Conservation (phyloP, 2,113 vertebrate genomes). For the Coreoperca whiteheadi region DNA sequence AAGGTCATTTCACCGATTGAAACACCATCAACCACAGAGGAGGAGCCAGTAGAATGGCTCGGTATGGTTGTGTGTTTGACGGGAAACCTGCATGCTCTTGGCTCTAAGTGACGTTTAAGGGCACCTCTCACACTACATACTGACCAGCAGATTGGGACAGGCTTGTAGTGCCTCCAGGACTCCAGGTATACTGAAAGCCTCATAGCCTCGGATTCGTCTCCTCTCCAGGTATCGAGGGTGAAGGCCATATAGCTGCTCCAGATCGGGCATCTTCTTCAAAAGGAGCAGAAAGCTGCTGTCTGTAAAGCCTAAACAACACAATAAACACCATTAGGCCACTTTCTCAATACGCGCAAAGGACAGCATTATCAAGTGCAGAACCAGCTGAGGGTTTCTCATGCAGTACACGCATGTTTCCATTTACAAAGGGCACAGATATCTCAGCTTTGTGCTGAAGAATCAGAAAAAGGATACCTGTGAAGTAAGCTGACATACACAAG, state of each 20-base stretch:
- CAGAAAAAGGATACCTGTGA: neutral
- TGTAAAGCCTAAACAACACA: slow-evolving; percentile 89
- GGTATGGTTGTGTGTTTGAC: neutral
- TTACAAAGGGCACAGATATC: neutral
- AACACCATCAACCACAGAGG: no score
- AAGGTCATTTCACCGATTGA: neutral
- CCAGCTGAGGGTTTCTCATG: neutral
- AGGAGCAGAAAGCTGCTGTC: slow-evolving; percentile 96
- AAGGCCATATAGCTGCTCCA: slow-evolving; percentile 98
- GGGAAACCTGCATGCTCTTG: neutral
- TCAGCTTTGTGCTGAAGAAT: neutral
- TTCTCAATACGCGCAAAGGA: no score
- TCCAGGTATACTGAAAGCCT: slow-evolving; percentile 98
- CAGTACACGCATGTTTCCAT: neutral
- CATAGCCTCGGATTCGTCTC: slow-evolving; percentile 93
- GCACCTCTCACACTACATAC: slow-evolving; percentile 70
- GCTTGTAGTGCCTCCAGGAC: slow-evolving; percentile 96
- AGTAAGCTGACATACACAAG: neutral
- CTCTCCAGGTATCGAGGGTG: slow-evolving; percentile 97
- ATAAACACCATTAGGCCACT: neutral
- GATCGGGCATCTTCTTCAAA: slow-evolving; percentile 98
- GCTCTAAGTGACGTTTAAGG: neutral
- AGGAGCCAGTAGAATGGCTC: neutral
- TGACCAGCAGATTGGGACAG: slow-evolving; percentile 96
- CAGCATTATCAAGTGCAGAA: neutral